Evolutionary conservation across 2,888 invertebrate species (phyloP), one percentile per base, ranked within the genome.

Genomic region (Pherbina coryleti): DNA sequence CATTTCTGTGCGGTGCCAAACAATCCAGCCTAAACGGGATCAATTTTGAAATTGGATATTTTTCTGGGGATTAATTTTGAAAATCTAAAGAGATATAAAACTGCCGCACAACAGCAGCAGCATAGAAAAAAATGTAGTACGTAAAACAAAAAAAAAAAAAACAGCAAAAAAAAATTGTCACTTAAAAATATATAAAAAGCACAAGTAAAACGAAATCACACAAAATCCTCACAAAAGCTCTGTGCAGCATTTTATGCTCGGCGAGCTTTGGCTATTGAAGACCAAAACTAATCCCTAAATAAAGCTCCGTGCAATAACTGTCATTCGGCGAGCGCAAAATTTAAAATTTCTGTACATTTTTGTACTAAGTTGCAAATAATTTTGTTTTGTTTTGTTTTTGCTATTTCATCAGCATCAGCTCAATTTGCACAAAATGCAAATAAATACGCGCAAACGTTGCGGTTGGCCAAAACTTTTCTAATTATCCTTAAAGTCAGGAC

Each of bases 31-130:
- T 37, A 67, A 64, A 34, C 34, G 17, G n/a, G 67, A 31, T 67
- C 37, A 34, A 67, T 37, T 67, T 19, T 22, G 37, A 67, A 67
- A 67, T 67, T 67, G 67, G 67, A 28, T 34, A 64, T 64, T 67
- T 37, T 67, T 37, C 19, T 37, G 34, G 44, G 67, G 67, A 67
- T 67, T 67, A 67, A 37, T n/a, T 34, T 37, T 31, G 67, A 67
- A 67, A 67, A 60, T 60, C 25, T 60, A 60, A 17, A 28, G 17
- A 25, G 25, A 60, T 28, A 60, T 28, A 11, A 28, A 60, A 60
- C 11, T 60, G 60, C 5, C 60, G n/a, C 60, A 28, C 11, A 28
- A 60, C 28, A 60, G 25, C 11, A 28, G 14, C 25, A 25, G 60
- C 1, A 25, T 14, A 28, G 8, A 60, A 22, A 3, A 60, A 57